A percentile compares a stretch with the other conserved stretches of the same genome.
Evolutionary conservation across 2,797 vertebrate genomes (phyloP).

Genomic region (Mareca strepera): DNA sequence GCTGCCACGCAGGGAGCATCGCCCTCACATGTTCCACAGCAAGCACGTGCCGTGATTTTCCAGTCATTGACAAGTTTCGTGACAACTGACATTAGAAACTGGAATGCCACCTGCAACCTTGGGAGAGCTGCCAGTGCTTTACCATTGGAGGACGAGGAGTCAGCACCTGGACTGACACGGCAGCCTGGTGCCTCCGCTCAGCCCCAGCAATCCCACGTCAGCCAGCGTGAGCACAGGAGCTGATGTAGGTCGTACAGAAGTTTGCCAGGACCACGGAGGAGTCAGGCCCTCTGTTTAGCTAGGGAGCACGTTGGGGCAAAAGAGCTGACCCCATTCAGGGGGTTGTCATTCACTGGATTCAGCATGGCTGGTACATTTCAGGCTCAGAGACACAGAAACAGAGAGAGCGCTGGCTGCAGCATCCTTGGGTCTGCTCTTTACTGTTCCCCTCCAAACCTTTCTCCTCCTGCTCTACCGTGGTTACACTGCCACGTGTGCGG

Average conservation of each 20-base stretch:
- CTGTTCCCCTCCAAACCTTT: background rate
- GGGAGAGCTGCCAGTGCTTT: background rate
- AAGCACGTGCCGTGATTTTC: background rate
- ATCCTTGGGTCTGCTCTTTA: background rate
- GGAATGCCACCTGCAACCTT: background rate
- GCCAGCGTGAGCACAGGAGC: background rate
- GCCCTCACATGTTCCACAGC: background rate
- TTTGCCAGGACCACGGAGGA: background rate
- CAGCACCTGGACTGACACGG: background rate
- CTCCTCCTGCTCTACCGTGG: background rate
- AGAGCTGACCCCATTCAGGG: background rate
- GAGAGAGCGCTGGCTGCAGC: background rate
- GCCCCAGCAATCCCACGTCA: background rate
- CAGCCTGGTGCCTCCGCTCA: background rate
- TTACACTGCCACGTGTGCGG: fast-evolving
- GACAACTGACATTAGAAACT: background rate
- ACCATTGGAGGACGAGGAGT: background rate
- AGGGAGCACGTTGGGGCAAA: background rate
- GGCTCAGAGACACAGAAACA: background rate
- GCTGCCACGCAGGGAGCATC: background rate
- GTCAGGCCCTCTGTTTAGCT: background rate
- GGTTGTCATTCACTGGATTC: background rate
- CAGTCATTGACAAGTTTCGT: background rate
- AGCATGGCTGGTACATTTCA: background rate
- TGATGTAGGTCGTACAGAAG: background rate